These are phyloP conservation scores for Gadopsis bispinosus DNA, from an alignment of 2,797 vertebrate species.

Conservation along the genomic window DNA sequence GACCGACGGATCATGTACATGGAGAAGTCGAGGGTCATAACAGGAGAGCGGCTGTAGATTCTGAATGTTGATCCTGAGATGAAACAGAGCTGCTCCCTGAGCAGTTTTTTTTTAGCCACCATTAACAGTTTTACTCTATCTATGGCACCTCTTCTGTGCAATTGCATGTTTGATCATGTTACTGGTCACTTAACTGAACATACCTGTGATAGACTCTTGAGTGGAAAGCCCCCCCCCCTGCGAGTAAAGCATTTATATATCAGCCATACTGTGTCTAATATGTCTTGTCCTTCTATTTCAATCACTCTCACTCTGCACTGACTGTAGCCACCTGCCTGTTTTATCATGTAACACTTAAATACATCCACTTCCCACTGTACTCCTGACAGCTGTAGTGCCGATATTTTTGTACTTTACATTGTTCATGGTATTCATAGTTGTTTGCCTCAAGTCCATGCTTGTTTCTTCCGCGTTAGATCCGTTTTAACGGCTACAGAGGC, in stretches of 20 bases:
- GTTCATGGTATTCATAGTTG: conserved; percentile 12
- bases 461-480: not conserved
- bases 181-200: conserved; percentile 59
- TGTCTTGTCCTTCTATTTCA: conserved; percentile 47
- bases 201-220: conserved; percentile 55
- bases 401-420: conserved; percentile 54
- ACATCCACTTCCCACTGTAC: conserved; percentile 39
- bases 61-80: conserved; percentile 70
- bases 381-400: conserved; percentile 40
- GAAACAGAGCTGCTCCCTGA: conserved; percentile 57
- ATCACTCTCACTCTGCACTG: conserved; percentile 54
- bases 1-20: conserved; percentile 14
- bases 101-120: conserved; percentile 63
- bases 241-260: conserved; percentile 65
- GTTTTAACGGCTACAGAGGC: conserved; percentile 22
- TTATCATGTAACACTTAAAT: conserved; percentile 47
- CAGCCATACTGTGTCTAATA: conserved; percentile 58
- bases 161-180: conserved; percentile 78
- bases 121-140: conserved; percentile 62
- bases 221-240: conserved; percentile 27
- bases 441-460: conserved; percentile 25
- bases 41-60: conserved; percentile 46
- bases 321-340: conserved; percentile 60
- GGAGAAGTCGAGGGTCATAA: not conserved
- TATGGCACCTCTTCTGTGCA: conserved; percentile 67